Conservation (phyloP, 2,113 vertebrate genomes). For the Hippoglossus stenolepis region DNA sequence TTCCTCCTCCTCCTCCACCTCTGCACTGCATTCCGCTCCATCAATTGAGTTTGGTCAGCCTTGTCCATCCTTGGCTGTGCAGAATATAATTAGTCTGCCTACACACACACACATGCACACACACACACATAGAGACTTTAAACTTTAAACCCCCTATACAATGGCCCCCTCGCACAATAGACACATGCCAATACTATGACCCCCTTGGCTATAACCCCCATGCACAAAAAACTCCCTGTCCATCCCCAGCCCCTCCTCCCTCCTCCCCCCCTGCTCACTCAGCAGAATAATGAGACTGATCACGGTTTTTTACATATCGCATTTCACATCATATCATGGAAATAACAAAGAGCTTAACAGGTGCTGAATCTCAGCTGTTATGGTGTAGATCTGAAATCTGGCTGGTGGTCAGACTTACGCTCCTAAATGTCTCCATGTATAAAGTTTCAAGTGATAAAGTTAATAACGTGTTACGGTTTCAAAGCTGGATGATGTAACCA, state of each 20-base stretch:
- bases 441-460: conserved; percentile 48
- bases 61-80: conserved; percentile 69
- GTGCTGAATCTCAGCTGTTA: conserved; percentile 48
- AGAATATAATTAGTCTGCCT: conserved; percentile 77
- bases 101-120: conserved; percentile 34
- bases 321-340: conserved; percentile 51
- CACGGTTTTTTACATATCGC: conserved; percentile 44
- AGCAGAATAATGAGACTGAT: conserved; percentile 60
- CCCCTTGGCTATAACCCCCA: conserved; percentile 51
- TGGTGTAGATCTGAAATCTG: conserved; percentile 39
- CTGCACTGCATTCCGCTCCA: conserved; percentile 47
- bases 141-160: conserved; percentile 74
- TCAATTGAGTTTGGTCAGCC: conserved; percentile 59
- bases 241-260: conserved; percentile 20
- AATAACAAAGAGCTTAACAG: conserved; percentile 47
- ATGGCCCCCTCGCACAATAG: conserved; percentile 73
- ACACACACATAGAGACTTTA: conserved; percentile 64
- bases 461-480: conserved; percentile 39
- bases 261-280: conserved; percentile 30
- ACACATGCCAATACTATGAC: conserved; percentile 77
- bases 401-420: not conserved
- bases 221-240: conserved; percentile 57
- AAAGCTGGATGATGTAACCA: conserved; percentile 38
- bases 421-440: not conserved
- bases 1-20: conserved; percentile 7